A percentile compares a stretch with the other conserved stretches of the same genome.
Evolutionary conservation across 2,888 invertebrate species (phyloP).

Genomic region (Sisyra terminalis): DNA sequence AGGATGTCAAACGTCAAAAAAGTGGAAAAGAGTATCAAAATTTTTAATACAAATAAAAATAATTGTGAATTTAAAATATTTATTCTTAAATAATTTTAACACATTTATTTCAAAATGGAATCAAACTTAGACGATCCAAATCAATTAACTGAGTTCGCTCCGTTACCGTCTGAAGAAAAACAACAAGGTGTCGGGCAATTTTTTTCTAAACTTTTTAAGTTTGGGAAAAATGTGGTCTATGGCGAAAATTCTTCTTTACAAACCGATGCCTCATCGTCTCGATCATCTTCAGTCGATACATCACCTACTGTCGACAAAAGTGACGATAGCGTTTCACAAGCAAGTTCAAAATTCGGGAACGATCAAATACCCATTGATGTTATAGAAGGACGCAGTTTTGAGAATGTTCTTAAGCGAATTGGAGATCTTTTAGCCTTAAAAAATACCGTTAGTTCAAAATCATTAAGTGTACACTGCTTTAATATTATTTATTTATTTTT

Average conservation of each 20-base stretch:
- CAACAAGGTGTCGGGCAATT: constrained; percentile 56
- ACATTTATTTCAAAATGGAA: constrained; percentile 23
- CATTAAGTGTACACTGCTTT: too few species aligned
- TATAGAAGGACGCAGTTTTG: constrained; percentile 51
- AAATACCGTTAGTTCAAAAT: constrained; percentile 47
- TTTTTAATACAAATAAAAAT: too few species aligned
- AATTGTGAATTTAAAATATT: too few species aligned
- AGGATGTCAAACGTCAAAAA: neutral
- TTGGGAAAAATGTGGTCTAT: constrained; percentile 37
- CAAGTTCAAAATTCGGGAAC: constrained; percentile 9
- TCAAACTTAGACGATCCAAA: constrained; percentile 44
- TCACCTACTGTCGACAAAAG: constrained; percentile 19
- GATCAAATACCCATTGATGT: constrained; percentile 32
- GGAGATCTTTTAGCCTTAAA: constrained; percentile 73
- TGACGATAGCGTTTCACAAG: constrained; percentile 10
- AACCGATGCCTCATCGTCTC: constrained; percentile 16
- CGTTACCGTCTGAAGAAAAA: constrained; percentile 57
- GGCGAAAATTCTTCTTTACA: constrained; percentile 17
- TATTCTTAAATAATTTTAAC: neutral
- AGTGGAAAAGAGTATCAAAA: too few species aligned
- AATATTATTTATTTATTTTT: constrained; percentile 19
- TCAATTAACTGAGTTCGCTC: constrained; percentile 62
- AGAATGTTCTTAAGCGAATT: constrained; percentile 73
- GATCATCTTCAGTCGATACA: constrained; percentile 15
- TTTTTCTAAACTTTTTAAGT: constrained; percentile 57